Conservation (phyloP, 2,113 vertebrate species). For the Melanerpes aurifrons region DNA sequence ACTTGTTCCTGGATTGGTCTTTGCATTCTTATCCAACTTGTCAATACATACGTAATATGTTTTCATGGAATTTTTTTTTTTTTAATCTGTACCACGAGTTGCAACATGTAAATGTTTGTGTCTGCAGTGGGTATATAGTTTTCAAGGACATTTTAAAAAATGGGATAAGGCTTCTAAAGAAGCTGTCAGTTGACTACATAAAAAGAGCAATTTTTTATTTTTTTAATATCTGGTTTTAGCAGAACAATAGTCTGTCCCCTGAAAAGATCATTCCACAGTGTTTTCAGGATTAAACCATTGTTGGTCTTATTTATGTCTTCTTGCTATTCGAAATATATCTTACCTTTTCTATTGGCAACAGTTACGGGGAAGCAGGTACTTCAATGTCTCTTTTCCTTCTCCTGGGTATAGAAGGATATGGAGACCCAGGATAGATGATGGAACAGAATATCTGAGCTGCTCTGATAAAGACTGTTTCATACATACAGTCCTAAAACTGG, state of each 20-base stretch:
- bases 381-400: not conserved
- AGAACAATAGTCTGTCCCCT: not conserved
- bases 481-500: not conserved
- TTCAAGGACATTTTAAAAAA: slow-evolving; percentile 53
- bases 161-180: not conserved
- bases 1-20: slow-evolving; percentile 12
- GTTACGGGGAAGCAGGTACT: not conserved
- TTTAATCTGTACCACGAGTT: slow-evolving; percentile 27
- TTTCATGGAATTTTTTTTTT: slow-evolving; percentile 36
- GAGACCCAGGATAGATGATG: not conserved
- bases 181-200: not conserved
- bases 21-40: slow-evolving; percentile 58
- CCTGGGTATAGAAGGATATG: not conserved
- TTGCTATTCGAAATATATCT: not conserved
- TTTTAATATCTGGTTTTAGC: not conserved
- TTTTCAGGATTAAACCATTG: not conserved
- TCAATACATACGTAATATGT: slow-evolving; percentile 32
- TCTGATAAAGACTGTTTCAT: not conserved
- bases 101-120: slow-evolving; percentile 52
- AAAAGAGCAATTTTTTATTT: not conserved
- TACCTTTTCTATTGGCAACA: not conserved
- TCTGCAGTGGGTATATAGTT: slow-evolving; percentile 8
- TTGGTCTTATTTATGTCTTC: not conserved
- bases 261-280: not conserved
- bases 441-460: not conserved